phyloP scores from a whole-genome alignment of 1,140 invertebrate species.

The Platyscapa corneri region DNA sequence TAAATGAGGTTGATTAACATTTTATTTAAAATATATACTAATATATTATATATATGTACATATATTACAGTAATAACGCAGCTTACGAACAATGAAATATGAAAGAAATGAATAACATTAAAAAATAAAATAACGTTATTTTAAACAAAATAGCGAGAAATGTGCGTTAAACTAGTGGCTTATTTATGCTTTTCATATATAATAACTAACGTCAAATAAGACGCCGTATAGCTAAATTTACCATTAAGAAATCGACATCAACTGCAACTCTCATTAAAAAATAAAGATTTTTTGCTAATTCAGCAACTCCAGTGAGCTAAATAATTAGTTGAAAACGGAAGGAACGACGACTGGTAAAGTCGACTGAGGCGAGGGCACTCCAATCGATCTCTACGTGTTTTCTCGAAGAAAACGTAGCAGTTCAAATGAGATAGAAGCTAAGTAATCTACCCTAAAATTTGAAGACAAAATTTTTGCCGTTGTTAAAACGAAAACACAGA shows the following conservation, averaged over 20 bases:
- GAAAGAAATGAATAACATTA: too few species aligned
- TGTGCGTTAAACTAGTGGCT: too few species aligned
- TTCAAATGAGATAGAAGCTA: neutral
- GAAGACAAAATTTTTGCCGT: neutral
- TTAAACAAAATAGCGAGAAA: too few species aligned
- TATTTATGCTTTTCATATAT: neutral
- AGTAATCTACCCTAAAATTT: neutral
- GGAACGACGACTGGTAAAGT: neutral
- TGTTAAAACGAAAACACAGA: neutral
- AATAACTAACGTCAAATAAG: neutral
- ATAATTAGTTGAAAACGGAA: neutral
- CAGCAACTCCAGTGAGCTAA: neutral
- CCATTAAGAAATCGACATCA: neutral
- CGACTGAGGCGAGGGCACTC: neutral
- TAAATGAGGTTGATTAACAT: too few species aligned
- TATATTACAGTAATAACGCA: too few species aligned
- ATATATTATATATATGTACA: too few species aligned
- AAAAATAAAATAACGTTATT: too few species aligned
- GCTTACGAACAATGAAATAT: too few species aligned
- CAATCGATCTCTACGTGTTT: neutral
- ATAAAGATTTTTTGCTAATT: neutral
- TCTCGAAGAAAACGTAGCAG: neutral
- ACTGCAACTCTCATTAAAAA: neutral
- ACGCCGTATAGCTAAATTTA: neutral
- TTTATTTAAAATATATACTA: too few species aligned